Evolutionary conservation across 23 tunicate species (phyloP).

Genomic region (Oikopleura vanhoeffeni): DNA sequence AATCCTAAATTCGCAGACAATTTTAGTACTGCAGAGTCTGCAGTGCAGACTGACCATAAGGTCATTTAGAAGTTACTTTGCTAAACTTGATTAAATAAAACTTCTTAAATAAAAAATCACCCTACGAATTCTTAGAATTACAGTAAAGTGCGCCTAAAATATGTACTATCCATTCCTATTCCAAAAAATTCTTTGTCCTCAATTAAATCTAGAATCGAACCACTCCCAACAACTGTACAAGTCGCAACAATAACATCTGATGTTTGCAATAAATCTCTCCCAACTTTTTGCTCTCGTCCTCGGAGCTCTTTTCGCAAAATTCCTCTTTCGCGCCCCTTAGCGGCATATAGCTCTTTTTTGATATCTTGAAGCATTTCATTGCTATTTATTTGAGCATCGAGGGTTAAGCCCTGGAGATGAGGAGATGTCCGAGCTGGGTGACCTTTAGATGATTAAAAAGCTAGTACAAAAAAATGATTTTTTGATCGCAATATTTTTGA

Average conservation of each 20-base stretch:
- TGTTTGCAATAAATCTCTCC: conserved; percentile 31
- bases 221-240: neutral
- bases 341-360: neutral
- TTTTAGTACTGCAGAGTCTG: too few species aligned
- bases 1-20: too few species aligned
- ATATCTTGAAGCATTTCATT: conserved; percentile 14
- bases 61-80: too few species aligned
- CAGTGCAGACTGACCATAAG: too few species aligned
- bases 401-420: neutral
- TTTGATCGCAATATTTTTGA: too few species aligned
- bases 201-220: neutral
- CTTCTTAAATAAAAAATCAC: too few species aligned
- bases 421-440: neutral
- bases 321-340: conserved; percentile 27
- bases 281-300: conserved; percentile 37
- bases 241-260: conserved; percentile 80
- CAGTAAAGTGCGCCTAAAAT: too few species aligned
- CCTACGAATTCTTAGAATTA: too few species aligned
- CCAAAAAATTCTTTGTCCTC: neutral
- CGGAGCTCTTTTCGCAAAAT: conserved; percentile 30
- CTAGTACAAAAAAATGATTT: too few species aligned
- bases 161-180: too few species aligned
- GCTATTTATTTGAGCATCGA: neutral
- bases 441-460: too few species aligned
- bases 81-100: too few species aligned